A percentile compares a stretch with the other conserved stretches of the same genome.
Conservation (phyloP, 2,888 invertebrate genomes). For the Watsonalla cultraria region DNA sequence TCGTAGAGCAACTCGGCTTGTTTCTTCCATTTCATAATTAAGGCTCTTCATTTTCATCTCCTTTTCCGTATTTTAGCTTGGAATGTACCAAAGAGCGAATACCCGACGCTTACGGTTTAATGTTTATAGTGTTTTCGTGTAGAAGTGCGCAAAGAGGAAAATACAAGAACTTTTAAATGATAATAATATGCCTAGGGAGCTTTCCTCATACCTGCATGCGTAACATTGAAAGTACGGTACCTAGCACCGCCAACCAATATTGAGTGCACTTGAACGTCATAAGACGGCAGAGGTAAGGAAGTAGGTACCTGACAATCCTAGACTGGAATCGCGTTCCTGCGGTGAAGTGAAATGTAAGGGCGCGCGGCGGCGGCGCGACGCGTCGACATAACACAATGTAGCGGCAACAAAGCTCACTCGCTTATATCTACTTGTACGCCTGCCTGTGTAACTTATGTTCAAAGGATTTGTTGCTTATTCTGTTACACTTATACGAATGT, state of each 20-base stretch:
- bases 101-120: slow-evolving; percentile 24
- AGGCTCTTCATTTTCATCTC: slow-evolving; percentile 24
- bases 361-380: background rate
- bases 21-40: slow-evolving; percentile 39
- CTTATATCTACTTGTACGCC: background rate
- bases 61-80: slow-evolving; percentile 25
- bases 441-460: slow-evolving; percentile 12
- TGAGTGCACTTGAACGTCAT: background rate
- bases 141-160: slow-evolving; percentile 8
- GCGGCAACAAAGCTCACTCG: background rate
- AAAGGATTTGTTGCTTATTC: slow-evolving; percentile 19
- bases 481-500: slow-evolving; percentile 19
- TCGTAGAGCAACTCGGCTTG: slow-evolving; percentile 10
- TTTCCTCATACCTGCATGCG: no score
- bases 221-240: background rate
- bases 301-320: background rate
- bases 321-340: background rate
- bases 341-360: background rate
- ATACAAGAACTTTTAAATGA: slow-evolving; percentile 12
- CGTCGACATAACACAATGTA: background rate
- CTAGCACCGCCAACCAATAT: background rate
- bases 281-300: background rate
- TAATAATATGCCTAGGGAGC: slow-evolving; percentile 7
- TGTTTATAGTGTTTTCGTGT: slow-evolving; percentile 18
- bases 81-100: slow-evolving; percentile 13